Conservation (phyloP, 2,797 vertebrate genomes). For the Poeciliopsis presidionis region DNA sequence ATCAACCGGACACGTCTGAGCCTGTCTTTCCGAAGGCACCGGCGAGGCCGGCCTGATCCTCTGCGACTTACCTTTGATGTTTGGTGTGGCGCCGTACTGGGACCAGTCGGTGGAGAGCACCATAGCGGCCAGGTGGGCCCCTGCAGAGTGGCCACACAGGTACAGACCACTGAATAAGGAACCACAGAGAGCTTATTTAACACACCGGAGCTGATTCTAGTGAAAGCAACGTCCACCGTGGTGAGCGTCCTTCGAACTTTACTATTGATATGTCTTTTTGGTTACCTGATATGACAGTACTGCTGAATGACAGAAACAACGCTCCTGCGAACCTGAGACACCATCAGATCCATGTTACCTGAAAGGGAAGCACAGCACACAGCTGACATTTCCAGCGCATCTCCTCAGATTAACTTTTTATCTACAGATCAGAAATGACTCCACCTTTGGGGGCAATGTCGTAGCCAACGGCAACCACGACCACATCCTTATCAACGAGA, state of each 20-base stretch:
- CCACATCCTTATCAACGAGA: constrained; percentile 81
- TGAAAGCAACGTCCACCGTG: background rate
- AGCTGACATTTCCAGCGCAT: constrained; percentile 5
- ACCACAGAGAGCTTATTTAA: background rate
- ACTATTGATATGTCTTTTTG: background rate
- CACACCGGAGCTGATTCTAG: background rate
- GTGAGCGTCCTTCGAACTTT: background rate
- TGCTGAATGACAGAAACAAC: constrained; percentile 79
- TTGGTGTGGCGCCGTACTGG: constrained; percentile 77
- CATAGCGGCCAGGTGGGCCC: constrained; percentile 93
- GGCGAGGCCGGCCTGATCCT: background rate
- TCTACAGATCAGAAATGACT: background rate
- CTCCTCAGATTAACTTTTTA: constrained; percentile 5
- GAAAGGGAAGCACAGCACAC: background rate
- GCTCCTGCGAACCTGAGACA: constrained; percentile 88
- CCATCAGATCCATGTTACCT: constrained; percentile 92
- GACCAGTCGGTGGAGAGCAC: constrained; percentile 89
- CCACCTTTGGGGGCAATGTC: constrained; percentile 90
- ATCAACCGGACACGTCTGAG: background rate
- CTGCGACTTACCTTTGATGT: constrained; percentile 86
- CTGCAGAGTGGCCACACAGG: constrained; percentile 94
- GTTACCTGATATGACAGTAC: constrained; percentile 84
- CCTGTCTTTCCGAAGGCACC: background rate
- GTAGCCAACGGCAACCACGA: constrained; percentile 86
- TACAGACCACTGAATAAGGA: constrained; percentile 84